Percentiles rank a stretch among this genome's conserved stretches.
phyloP scores from a whole-genome alignment of 2,113 vertebrate species.

The Microtus pennsylvanicus region DNA sequence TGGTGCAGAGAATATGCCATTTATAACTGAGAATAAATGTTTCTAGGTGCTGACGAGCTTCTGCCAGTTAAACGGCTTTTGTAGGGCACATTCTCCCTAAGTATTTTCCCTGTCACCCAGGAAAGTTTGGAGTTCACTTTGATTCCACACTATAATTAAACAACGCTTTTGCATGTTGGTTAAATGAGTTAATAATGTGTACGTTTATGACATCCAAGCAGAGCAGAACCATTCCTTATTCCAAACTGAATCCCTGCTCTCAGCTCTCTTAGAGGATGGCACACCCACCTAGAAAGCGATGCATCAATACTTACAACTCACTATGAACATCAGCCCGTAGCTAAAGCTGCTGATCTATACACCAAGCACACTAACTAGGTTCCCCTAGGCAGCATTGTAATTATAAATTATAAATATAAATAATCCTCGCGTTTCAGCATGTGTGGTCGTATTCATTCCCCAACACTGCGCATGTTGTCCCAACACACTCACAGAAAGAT shows the following conservation, averaged over 20 bases:
- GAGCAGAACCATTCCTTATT: constrained; percentile 51
- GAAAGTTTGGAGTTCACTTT: constrained; percentile 67
- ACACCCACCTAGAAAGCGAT: constrained; percentile 78
- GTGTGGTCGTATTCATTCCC: constrained; percentile 65
- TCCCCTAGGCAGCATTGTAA: constrained; percentile 76
- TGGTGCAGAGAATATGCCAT: constrained; percentile 50
- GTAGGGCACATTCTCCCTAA: constrained; percentile 62
- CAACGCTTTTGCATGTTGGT: background rate
- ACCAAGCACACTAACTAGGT: constrained; percentile 79
- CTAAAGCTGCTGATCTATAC: too few species aligned
- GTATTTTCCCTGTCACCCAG: constrained; percentile 41
- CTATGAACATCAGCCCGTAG: constrained; percentile 76
- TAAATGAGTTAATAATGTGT: constrained; percentile 65
- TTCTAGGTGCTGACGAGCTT: constrained; percentile 66
- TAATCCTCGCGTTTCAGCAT: constrained; percentile 79
- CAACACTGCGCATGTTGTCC: constrained; percentile 68
- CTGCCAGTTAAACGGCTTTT: constrained; percentile 72
- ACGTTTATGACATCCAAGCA: constrained; percentile 33
- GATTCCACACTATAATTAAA: constrained; percentile 60
- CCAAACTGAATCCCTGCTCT: constrained; percentile 77
- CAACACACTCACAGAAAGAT: constrained; percentile 67
- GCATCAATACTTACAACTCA: constrained; percentile 82
- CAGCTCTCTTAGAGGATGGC: constrained; percentile 78
- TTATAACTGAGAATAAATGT: constrained; percentile 70
- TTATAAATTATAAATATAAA: constrained; percentile 79